phyloP scores from a whole-genome alignment of 2,888 invertebrate genomes.

The Phortica okadai region DNA sequence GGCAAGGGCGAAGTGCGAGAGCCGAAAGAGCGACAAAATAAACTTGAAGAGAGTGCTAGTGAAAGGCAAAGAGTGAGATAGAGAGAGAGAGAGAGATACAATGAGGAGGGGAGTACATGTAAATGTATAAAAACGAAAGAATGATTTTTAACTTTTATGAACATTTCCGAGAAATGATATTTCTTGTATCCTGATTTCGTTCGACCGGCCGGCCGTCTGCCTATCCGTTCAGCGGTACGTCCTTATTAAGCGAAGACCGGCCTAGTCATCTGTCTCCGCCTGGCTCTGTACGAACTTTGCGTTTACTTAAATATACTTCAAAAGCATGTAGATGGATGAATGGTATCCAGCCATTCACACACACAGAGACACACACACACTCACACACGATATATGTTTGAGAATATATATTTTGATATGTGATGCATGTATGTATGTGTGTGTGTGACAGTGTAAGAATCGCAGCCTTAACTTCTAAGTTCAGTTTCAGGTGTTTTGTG shows the following conservation, averaged over 20 bases:
- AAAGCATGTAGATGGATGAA: too few relatives aligned
- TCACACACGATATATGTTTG: neutral
- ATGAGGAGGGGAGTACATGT: neutral
- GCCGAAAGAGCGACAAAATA: neutral
- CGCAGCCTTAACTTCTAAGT: neutral
- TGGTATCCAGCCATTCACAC: too few relatives aligned
- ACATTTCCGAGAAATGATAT: constrained; percentile 70
- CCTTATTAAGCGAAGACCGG: neutral
- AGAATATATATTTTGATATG: neutral
- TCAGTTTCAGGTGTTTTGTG: constrained; percentile 11
- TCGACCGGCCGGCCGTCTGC: constrained; percentile 42
- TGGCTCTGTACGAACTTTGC: neutral
- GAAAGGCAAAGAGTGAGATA: neutral
- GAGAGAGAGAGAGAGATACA: neutral
- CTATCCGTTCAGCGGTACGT: constrained; percentile 36
- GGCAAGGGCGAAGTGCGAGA: neutral
- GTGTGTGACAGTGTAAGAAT: neutral
- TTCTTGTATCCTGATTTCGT: constrained; percentile 61
- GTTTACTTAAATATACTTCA: too few relatives aligned
- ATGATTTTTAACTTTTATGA: constrained; percentile 60
- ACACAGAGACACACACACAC: neutral
- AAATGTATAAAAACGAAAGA: constrained; percentile 11
- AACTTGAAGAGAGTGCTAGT: neutral
- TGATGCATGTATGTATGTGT: neutral
- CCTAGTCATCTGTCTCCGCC: neutral